phyloP scores from a whole-genome alignment of 1,140 invertebrate species.

The Belonocnema kinseyi region DNA sequence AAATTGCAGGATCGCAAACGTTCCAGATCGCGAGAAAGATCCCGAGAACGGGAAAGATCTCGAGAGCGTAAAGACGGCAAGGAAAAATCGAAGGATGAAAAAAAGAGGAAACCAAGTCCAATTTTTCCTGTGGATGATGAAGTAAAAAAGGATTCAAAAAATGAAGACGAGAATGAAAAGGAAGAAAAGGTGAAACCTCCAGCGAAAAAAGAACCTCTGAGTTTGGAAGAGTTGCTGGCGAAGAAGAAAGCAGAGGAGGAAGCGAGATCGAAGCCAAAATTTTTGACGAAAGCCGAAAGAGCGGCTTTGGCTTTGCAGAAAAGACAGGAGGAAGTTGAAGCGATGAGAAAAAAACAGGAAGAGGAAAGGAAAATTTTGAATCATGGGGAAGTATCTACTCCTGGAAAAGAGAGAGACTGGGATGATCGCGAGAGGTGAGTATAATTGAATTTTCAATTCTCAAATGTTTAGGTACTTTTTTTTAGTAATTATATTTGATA shows the following conservation, averaged over 20 bases:
- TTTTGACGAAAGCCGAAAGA: constrained; percentile 97
- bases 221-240: constrained; percentile 95
- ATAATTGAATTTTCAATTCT: background rate
- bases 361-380: constrained; percentile 80
- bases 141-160: constrained; percentile 73
- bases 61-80: constrained; percentile 67
- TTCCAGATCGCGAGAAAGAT: constrained; percentile 60
- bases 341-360: constrained; percentile 81
- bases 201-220: constrained; percentile 91
- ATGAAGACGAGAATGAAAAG: constrained; percentile 70
- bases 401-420: constrained; percentile 65
- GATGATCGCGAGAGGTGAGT: constrained; percentile 55
- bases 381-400: constrained; percentile 42
- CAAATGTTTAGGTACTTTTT: too few relatives aligned
- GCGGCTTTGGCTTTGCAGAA: constrained; percentile 91
- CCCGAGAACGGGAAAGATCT: constrained; percentile 59
- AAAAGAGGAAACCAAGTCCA: constrained; percentile 67
- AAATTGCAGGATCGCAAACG: constrained; percentile 65
- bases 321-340: constrained; percentile 90
- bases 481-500: too few relatives aligned
- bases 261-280: constrained; percentile 95
- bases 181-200: constrained; percentile 68
- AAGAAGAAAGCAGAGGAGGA: constrained; percentile 98
- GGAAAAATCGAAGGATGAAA: constrained; percentile 69
- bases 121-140: constrained; percentile 67